Evolutionary conservation across 53 echinoderm and acorn worm species (phyloP).

Genomic region (Glandiceps talaboti): DNA sequence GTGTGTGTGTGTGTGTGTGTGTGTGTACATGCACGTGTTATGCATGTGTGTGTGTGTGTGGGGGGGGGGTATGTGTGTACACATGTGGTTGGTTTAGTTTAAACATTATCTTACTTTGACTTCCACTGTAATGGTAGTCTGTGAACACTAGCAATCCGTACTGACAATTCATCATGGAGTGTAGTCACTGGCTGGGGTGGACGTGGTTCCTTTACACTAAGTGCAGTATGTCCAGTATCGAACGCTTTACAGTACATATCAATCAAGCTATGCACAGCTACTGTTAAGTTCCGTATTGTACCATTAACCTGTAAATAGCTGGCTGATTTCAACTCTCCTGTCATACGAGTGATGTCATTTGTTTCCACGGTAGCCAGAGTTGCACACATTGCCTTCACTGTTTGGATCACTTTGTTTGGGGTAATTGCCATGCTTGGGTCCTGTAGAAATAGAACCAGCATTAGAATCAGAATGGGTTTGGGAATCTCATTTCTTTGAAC

Average conservation of each 20-base stretch:
- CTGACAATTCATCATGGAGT: conserved; percentile 28
- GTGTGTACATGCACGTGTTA: no score
- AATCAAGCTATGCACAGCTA: conserved; percentile 51
- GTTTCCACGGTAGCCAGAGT: conserved; percentile 83
- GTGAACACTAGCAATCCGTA: conserved; percentile 70
- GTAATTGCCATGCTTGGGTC: neutral
- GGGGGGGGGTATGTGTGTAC: no score
- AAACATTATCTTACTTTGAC: conserved; percentile 36
- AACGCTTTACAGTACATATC: conserved; percentile 90
- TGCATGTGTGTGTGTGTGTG: no score
- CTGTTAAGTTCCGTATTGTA: conserved; percentile 38
- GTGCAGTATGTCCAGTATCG: conserved; percentile 61
- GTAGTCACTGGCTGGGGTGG: neutral
- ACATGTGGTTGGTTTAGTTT: neutral
- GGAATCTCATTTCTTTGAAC: no score
- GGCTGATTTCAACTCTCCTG: conserved; percentile 8
- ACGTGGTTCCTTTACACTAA: conserved; percentile 40
- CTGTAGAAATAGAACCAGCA: neutral
- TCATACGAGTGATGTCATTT: conserved; percentile 64
- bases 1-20: no score
- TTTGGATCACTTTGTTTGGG: conserved; percentile 42
- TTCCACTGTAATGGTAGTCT: conserved; percentile 65
- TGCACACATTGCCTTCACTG: conserved; percentile 82
- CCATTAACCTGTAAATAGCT: conserved; percentile 6
- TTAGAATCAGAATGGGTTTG: no score